These are phyloP conservation scores for Lagopus leucura DNA, from an alignment of 2,113 vertebrate genomes.

Conservation along the genomic window DNA sequence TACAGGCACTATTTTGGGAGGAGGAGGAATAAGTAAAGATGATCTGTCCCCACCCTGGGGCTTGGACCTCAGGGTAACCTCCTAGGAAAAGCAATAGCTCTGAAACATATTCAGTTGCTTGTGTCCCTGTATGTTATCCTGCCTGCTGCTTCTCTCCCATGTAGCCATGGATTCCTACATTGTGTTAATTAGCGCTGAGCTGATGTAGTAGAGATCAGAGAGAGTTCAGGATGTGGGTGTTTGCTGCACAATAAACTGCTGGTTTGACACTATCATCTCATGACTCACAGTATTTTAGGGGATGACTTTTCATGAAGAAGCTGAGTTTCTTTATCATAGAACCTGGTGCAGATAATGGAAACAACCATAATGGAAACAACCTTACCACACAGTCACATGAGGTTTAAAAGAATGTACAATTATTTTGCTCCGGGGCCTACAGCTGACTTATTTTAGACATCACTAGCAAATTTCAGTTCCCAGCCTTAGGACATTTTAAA, in stretches of 20 bases:
- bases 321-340: neutral
- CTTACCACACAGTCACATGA: neutral
- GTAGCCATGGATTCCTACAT: constrained; percentile 42
- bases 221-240: constrained; percentile 49
- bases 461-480: neutral
- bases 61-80: constrained; percentile 41
- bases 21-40: constrained; percentile 56
- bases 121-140: constrained; percentile 48
- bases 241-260: constrained; percentile 75
- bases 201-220: constrained; percentile 50
- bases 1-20: constrained; percentile 83
- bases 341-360: neutral
- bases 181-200: constrained; percentile 28
- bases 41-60: neutral
- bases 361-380: no score
- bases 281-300: constrained; percentile 46
- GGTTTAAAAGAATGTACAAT: neutral
- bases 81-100: constrained; percentile 34
- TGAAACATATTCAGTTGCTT: constrained; percentile 73
- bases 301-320: neutral
- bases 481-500: neutral
- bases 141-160: constrained; percentile 43
- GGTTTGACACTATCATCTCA: constrained; percentile 69
- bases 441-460: neutral
- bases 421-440: neutral